Conservation (phyloP, 2,113 vertebrate species). For the Desmodus rotundus region DNA sequence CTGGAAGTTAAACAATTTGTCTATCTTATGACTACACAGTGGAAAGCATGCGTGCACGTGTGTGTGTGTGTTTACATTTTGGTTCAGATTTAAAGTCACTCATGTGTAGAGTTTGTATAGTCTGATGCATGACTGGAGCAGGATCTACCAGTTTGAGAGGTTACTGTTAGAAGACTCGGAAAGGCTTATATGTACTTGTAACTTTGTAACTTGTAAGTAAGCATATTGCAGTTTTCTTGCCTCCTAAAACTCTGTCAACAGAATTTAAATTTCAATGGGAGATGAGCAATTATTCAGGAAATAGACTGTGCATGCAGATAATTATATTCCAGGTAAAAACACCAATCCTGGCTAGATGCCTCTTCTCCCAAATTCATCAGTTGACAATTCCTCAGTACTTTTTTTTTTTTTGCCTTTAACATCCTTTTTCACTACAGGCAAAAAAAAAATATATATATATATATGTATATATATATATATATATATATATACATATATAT, state of each 20-base stretch:
- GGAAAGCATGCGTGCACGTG: constrained; percentile 39
- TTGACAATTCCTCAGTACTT: neutral
- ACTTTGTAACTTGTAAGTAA: constrained; percentile 61
- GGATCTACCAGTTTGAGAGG: constrained; percentile 67
- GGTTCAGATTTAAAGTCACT: constrained; percentile 81
- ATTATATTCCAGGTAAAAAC: neutral
- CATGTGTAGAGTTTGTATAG: constrained; percentile 78
- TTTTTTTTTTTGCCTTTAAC: neutral
- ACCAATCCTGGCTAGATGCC: neutral
- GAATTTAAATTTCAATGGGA: constrained; percentile 28
- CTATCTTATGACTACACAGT: constrained; percentile 56
- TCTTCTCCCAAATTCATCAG: neutral
- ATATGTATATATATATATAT: too few species aligned
- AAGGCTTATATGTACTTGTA: constrained; percentile 33
- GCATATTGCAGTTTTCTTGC: neutral
- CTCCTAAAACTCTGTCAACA: constrained; percentile 2
- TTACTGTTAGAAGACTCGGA: constrained; percentile 53
- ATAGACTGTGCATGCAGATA: neutral
- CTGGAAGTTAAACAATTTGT: constrained; percentile 79
- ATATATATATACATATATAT: too few species aligned
- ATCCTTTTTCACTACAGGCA: neutral
- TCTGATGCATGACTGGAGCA: constrained; percentile 73
- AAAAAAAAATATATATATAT: neutral
- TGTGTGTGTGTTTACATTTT: constrained; percentile 71
- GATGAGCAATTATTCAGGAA: constrained; percentile 42